Conservation (phyloP, 2,888 invertebrate genomes). For the Hemaris fuciformis region DNA sequence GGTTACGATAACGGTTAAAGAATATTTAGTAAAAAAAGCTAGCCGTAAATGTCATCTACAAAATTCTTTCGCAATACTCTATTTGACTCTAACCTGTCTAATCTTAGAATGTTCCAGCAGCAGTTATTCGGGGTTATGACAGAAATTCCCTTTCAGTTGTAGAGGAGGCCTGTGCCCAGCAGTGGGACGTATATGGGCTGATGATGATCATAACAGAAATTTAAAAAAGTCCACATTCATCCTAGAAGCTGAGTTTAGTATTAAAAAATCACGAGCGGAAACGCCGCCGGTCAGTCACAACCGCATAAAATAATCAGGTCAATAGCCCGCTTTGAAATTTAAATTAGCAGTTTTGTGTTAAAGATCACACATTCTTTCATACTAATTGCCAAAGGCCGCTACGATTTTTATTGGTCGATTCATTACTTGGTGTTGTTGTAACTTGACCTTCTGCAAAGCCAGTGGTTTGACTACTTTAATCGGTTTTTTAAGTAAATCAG, state of each 20-base stretch:
- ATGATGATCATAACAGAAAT: too few relatives aligned
- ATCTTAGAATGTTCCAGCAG: too few relatives aligned
- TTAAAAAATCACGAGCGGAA: neutral
- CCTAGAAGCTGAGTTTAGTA: neutral
- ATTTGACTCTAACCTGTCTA: too few relatives aligned
- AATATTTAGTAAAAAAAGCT: too few relatives aligned
- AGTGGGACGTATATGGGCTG: too few relatives aligned
- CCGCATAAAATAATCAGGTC: neutral
- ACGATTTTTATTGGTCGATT: neutral
- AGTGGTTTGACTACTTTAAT: neutral
- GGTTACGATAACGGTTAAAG: too few relatives aligned
- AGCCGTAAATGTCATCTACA: too few relatives aligned
- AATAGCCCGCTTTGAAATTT: neutral
- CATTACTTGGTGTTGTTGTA: neutral
- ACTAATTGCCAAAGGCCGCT: neutral
- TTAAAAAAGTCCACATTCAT: neutral
- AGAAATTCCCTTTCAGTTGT: too few relatives aligned
- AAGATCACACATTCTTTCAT: neutral
- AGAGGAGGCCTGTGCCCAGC: too few relatives aligned
- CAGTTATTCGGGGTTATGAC: too few relatives aligned
- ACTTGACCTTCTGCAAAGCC: neutral
- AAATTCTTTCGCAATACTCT: too few relatives aligned
- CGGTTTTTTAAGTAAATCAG: neutral
- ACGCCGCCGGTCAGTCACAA: neutral
- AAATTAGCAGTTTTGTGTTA: neutral